Evolutionary conservation across 2,113 vertebrate species (phyloP).

Genomic region (Chloebia gouldiae): DNA sequence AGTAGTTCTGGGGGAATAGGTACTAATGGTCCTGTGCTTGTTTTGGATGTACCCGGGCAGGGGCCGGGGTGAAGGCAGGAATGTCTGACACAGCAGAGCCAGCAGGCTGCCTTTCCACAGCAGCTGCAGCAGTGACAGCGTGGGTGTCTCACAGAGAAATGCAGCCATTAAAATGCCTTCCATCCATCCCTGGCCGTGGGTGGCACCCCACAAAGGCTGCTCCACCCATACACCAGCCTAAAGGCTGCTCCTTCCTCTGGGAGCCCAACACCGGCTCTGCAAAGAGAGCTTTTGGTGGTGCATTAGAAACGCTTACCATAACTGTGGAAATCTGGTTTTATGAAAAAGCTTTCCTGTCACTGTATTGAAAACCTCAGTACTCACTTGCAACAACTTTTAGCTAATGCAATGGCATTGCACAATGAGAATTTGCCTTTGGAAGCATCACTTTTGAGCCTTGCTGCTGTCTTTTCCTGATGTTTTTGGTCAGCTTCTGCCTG

Average conservation of each 20-base stretch:
- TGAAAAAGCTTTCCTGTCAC: rapidly evolving
- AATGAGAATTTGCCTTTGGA: neutral
- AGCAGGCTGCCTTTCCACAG: neutral
- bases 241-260: neutral
- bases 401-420: neutral
- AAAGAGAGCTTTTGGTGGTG: rapidly evolving
- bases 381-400: neutral
- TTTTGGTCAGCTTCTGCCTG: neutral
- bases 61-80: neutral
- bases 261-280: rapidly evolving
- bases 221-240: neutral
- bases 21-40: neutral
- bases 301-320: rapidly evolving
- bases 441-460: neutral
- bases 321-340: rapidly evolving
- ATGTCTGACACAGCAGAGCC: slow-evolving; percentile 28
- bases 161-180: neutral
- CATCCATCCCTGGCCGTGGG: neutral
- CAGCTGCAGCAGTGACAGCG: neutral
- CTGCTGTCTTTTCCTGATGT: neutral
- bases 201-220: neutral
- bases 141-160: slow-evolving; percentile 21
- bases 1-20: neutral
- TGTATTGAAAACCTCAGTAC: rapidly evolving
- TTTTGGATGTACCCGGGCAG: neutral